Base-by-base conservation (phyloP, 2,888 invertebrate species). In the Drosophila lacicola region DNA sequence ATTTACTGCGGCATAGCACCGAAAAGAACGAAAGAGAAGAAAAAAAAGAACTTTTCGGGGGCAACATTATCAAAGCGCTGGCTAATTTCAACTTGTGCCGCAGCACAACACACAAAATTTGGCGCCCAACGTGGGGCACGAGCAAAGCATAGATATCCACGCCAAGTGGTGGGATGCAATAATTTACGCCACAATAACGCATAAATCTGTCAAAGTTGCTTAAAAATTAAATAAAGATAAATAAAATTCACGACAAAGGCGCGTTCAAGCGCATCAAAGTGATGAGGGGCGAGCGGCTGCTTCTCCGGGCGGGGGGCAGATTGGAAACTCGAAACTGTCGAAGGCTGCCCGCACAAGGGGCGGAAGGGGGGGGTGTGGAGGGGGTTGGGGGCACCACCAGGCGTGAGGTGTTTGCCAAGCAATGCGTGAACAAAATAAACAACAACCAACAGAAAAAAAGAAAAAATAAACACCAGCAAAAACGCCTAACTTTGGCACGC, bases 221-320 rank as follows among this genome's bases (percentile, higher is more conserved):
- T 74, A 87, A 87, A 82, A 82, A 82, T 82, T 84, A 82, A 84
- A 82, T 82, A 83, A 87, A 82, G 84, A 82, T 87, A 82, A 87
- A 82, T 81, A 83, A 82, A 82, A 87, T 71, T 70, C 78, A 58
- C 74, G 70, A 80, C 66, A 77, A 80, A 70, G 70, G 64, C 79
- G 85, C 85, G 75, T 78, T 85, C 80, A 71, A 66, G 68, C 80
- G 85, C 82, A 82, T 71, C 85, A 78, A 74, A 75, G 42, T 70
- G 75, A 39, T 58, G 67, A 1, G 29, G 13, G 45, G 34, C 14
- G 3, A 39, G 8, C 39, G 14, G 9, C 11, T 36, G 36, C 11
- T 13, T 4, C 36, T 21, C 13, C 17, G 17, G 2, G 17, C 2
- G 17, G 19, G 13, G 29, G 9, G 3, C 19, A 37, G 37, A 50